These are phyloP conservation scores for Heliothis subflexa DNA, from an alignment of 1,140 invertebrate genomes.

Conservation along the genomic window DNA sequence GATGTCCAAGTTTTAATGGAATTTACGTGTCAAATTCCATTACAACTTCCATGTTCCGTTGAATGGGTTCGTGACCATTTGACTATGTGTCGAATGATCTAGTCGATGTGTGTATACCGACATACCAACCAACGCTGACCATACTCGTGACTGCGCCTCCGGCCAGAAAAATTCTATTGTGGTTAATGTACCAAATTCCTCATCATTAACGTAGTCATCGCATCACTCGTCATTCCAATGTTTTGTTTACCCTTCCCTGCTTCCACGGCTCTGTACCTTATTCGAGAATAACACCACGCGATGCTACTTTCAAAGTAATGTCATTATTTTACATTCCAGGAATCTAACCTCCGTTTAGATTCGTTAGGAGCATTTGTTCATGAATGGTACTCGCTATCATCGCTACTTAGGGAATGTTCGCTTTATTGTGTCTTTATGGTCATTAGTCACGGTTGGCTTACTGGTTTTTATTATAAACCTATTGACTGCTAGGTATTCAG, in stretches of 20 bases:
- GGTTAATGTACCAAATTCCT: slow-evolving; percentile 82
- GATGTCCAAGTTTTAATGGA: slow-evolving; percentile 21
- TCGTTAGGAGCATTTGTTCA: slow-evolving; percentile 65
- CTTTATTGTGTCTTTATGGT: slow-evolving; percentile 48
- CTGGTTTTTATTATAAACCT: slow-evolving; percentile 17
- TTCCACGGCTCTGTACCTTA: slow-evolving; percentile 52
- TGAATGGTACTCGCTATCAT: slow-evolving; percentile 57
- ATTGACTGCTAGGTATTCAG: slow-evolving; percentile 39
- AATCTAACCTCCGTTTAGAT: slow-evolving; percentile 76
- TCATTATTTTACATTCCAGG: slow-evolving; percentile 69
- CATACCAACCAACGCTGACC: slow-evolving; percentile 58
- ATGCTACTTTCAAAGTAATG: slow-evolving; percentile 65
- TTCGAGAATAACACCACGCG: slow-evolving; percentile 58
- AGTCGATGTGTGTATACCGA: slow-evolving; percentile 57
- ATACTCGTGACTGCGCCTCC: slow-evolving; percentile 74
- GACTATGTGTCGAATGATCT: slow-evolving; percentile 66
- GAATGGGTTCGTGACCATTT: slow-evolving; percentile 67
- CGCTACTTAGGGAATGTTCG: slow-evolving; percentile 68
- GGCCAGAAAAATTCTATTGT: slow-evolving; percentile 84
- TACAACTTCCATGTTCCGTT: slow-evolving; percentile 59
- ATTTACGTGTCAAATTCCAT: slow-evolving; percentile 54
- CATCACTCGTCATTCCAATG: slow-evolving; percentile 58
- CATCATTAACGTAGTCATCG: slow-evolving; percentile 74
- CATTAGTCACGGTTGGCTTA: slow-evolving; percentile 27
- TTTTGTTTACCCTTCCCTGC: slow-evolving; percentile 61